Evolutionary conservation across 1,140 invertebrate species (phyloP).

Genomic region (Drosophila navojoa): DNA sequence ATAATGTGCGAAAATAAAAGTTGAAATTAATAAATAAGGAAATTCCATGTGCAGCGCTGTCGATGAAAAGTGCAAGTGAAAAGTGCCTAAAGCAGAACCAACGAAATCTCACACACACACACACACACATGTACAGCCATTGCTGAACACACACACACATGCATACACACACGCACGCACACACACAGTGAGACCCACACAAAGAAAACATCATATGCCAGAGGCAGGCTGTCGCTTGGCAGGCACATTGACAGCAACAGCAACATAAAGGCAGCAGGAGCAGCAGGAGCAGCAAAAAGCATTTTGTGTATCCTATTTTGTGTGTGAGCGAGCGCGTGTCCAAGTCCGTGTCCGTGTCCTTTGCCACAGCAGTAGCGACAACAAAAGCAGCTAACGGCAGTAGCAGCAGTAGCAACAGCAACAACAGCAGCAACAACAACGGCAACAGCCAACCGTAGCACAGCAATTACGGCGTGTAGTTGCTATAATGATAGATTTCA

Average conservation of each 20-base stretch:
- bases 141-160: conserved; percentile 10
- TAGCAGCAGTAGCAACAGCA: conserved; percentile 30
- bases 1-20: conserved; percentile 39
- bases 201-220: conserved; percentile 80
- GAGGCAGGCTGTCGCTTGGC: conserved; percentile 60
- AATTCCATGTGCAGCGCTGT: conserved; percentile 24
- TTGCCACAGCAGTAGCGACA: conserved; percentile 24
- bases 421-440: conserved; percentile 27
- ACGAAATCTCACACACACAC: too few relatives aligned
- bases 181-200: conserved; percentile 29
- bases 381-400: conserved; percentile 23
- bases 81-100: conserved; percentile 58
- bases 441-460: conserved; percentile 39
- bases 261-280: conserved; percentile 4
- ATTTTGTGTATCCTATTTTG: conserved; percentile 81
- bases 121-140: conserved; percentile 21
- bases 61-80: conserved; percentile 72
- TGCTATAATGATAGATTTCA: conserved; percentile 78
- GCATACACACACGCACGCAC: conserved; percentile 27
- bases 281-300: conserved; percentile 56
- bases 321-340: conserved; percentile 55
- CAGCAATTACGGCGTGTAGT: conserved; percentile 69
- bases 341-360: conserved; percentile 21
- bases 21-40: conserved; percentile 41
- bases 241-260: conserved; percentile 68